Evolutionary conservation across 2,888 invertebrate species (phyloP).

Genomic region (Ypsolopha sequella): DNA sequence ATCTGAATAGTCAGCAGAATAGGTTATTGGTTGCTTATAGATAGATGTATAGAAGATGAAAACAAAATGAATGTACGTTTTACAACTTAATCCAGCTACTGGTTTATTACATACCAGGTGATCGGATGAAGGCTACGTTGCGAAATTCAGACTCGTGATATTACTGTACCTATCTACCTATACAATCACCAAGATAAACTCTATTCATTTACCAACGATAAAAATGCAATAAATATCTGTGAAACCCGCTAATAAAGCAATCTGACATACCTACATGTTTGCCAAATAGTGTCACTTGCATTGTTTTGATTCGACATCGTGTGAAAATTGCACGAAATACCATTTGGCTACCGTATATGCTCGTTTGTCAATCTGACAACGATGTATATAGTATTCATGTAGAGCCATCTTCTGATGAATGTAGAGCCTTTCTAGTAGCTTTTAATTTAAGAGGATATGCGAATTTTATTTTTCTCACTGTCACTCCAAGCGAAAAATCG

Average conservation of each 20-base stretch:
- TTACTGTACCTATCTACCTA: neutral
- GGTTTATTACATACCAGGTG: neutral
- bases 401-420: too few relatives aligned
- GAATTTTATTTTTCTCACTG: too few relatives aligned
- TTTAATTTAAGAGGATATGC: too few relatives aligned
- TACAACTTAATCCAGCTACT: neutral
- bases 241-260: neutral
- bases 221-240: neutral
- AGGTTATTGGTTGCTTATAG: too few relatives aligned
- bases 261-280: neutral
- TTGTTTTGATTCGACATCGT: too few relatives aligned
- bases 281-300: neutral
- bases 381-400: too few relatives aligned
- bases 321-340: too few relatives aligned
- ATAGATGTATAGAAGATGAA: neutral
- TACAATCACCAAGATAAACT: neutral
- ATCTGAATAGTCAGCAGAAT: too few relatives aligned
- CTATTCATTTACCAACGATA: neutral
- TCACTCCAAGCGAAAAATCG: too few relatives aligned
- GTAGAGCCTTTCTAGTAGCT: too few relatives aligned
- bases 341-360: too few relatives aligned
- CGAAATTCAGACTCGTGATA: conserved; percentile 19
- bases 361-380: too few relatives aligned
- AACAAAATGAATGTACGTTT: neutral
- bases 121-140: conserved; percentile 25